phyloP scores from a whole-genome alignment of 2,888 invertebrate species.

The Eupsilia transversa region DNA sequence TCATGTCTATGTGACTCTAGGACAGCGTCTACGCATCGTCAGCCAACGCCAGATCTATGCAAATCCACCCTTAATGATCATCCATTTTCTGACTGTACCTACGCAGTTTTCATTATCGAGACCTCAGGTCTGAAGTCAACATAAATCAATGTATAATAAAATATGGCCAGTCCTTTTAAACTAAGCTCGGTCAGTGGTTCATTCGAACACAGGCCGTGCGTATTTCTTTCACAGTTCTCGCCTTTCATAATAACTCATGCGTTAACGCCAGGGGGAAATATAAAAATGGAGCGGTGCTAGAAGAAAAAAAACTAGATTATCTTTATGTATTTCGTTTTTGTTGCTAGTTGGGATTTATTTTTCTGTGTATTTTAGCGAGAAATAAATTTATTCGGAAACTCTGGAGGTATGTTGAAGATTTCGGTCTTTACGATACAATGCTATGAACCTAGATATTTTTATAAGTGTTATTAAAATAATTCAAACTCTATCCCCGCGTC shows the following conservation, averaged over 20 bases:
- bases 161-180: slow-evolving; percentile 52
- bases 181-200: slow-evolving; percentile 75
- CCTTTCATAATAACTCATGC: slow-evolving; percentile 79
- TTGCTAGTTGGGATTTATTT: slow-evolving; percentile 7
- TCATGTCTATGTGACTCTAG: background rate
- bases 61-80: no score
- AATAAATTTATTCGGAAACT: background rate
- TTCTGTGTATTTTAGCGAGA: background rate
- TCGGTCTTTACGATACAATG: background rate
- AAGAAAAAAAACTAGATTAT: slow-evolving; percentile 45
- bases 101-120: slow-evolving; percentile 32
- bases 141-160: slow-evolving; percentile 60
- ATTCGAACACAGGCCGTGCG: slow-evolving; percentile 72
- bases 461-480: background rate
- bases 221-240: slow-evolving; percentile 74
- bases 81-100: background rate
- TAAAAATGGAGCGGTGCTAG: slow-evolving; percentile 70
- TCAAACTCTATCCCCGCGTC: background rate
- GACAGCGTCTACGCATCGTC: no score
- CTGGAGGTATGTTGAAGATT: background rate
- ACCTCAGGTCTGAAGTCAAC: slow-evolving; percentile 36
- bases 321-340: slow-evolving; percentile 22
- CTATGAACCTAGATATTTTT: background rate
- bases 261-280: slow-evolving; percentile 78
- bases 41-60: background rate